Evolutionary conservation across 2,113 vertebrate species (phyloP).

Genomic region (Apteryx mantelli): DNA sequence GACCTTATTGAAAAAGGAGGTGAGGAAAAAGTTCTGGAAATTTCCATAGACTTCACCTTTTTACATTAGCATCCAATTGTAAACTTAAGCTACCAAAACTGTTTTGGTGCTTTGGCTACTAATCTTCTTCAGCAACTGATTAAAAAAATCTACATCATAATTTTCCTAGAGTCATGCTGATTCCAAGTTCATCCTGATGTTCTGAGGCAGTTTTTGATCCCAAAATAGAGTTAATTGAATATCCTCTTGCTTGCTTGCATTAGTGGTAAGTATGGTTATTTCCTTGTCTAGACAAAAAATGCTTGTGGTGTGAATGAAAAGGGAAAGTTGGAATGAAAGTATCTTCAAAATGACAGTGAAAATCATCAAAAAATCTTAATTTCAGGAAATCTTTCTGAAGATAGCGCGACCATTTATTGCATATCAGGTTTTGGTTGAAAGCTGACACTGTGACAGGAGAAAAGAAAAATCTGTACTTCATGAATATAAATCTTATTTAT

Average conservation of each 20-base stretch:
- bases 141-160: background rate
- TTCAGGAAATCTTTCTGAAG: background rate
- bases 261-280: background rate
- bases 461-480: background rate
- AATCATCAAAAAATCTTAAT: background rate
- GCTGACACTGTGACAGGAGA: background rate
- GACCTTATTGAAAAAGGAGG: background rate
- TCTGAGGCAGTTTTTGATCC: background rate
- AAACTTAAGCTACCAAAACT: background rate
- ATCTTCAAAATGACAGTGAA: background rate
- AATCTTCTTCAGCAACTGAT: background rate
- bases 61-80: background rate
- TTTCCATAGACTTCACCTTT: background rate
- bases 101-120: background rate
- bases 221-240: background rate
- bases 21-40: background rate
- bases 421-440: background rate
- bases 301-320: background rate
- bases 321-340: background rate
- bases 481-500: background rate
- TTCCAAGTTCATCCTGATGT: background rate
- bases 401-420: background rate
- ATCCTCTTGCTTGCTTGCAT: background rate
- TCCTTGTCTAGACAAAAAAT: background rate
- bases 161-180: background rate